Evolutionary conservation across 2,113 vertebrate species (phyloP).

Genomic region (Ammodytes marinus): DNA sequence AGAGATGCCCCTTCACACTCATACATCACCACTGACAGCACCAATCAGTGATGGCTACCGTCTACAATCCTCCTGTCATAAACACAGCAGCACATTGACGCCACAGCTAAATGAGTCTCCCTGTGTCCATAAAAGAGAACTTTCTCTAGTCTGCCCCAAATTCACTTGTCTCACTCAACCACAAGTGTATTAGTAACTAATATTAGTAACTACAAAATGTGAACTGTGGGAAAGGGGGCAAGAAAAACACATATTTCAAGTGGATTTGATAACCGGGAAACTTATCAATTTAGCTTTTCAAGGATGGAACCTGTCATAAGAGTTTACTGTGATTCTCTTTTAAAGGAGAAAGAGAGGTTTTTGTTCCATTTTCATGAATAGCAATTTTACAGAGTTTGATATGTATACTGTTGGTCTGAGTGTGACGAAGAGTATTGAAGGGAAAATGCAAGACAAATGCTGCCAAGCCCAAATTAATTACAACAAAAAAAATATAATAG

Average conservation of each 20-base stretch:
- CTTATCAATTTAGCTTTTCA: neutral
- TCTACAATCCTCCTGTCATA: conserved; percentile 54
- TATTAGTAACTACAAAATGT: neutral
- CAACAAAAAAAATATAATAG: neutral
- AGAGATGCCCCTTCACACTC: conserved; percentile 69
- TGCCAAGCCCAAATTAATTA: neutral
- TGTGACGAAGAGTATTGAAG: neutral
- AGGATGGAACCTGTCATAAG: conserved; percentile 5
- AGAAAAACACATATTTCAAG: neutral
- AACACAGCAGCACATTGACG: conserved; percentile 29
- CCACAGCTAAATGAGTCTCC: conserved; percentile 10
- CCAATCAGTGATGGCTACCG: conserved; percentile 54
- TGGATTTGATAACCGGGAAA: neutral
- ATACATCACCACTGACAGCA: conserved; percentile 78
- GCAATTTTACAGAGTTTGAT: neutral
- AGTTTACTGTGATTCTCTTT: neutral
- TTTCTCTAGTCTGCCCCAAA: conserved; percentile 2
- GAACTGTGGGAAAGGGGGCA: neutral
- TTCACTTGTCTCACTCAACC: neutral
- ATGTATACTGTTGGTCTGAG: neutral
- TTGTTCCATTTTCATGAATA: conserved; percentile 3
- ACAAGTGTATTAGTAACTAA: neutral
- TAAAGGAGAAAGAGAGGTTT: neutral
- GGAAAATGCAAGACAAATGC: neutral
- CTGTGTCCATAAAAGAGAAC: conserved; percentile 6